Evolutionary conservation across 2,888 invertebrate genomes (phyloP), one percentile per base, ranked within the genome.

Genomic region (Griposia aprilina): DNA sequence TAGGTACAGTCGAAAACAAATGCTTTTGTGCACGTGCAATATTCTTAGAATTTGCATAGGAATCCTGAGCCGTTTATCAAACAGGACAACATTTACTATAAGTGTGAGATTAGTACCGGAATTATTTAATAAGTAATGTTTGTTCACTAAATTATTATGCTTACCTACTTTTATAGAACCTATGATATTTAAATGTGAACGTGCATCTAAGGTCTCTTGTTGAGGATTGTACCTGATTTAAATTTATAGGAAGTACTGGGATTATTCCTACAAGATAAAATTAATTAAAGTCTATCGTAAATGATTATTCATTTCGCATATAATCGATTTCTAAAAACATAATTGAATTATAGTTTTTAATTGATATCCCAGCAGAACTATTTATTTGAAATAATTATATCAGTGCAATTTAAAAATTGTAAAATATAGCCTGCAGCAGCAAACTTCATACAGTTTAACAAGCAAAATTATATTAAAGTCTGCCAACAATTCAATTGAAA

Each of bases 41-140:
- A 85, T 87, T 81, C 73, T 81, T n/a, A 86, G 50, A 92, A 96
- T 96, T 96, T 94, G 92, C 96, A 96, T 96, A 93, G 92, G 93
- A 92, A 94, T 95, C 93, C 84, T 75, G 78, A 67, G 81, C 89
- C 91, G 91, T 95, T 94, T 91, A 88, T 93, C 92, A 92, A 90
- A 84, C 82, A 82, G 67, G 79, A 74, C 45, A 41, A 71, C n/a
- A n/a, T n/a, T n/a, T n/a, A n/a, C 65, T 74, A 7, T 68, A 36
- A 72, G 26, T 76, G 55, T 76, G 36, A 76, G 75, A 36, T 82
- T 48, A 6, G 55, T 74, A 76, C 75, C 62, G 65, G 71, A 78
- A 63, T 62, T 26, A 52, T 62, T 77, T 82, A 72, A 81, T 78
- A 82, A 69, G 82, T 90, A 89, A 89, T 89, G 87, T 89, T 87